Conservation (phyloP, 1,140 invertebrate species). For the Heterodera schachtii region DNA sequence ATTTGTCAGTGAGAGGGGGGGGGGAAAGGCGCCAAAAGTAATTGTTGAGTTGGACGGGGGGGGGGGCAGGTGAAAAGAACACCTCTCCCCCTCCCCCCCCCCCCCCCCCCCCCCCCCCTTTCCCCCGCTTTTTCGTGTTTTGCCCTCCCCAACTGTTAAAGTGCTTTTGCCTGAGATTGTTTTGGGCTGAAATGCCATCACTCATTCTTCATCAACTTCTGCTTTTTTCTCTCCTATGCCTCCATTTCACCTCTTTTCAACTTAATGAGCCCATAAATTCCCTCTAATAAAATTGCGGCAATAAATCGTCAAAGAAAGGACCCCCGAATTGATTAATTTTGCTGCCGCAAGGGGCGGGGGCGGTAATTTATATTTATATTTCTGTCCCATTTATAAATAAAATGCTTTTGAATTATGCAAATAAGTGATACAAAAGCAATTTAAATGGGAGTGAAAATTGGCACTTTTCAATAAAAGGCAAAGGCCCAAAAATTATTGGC, state of each 20-base stretch:
- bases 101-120: too few species aligned
- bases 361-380: too few species aligned
- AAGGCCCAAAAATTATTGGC: background rate
- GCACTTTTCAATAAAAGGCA: background rate
- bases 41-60: too few species aligned
- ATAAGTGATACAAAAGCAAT: background rate
- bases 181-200: background rate
- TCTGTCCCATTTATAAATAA: too few species aligned
- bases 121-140: too few species aligned
- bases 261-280: background rate
- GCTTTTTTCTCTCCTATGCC: background rate
- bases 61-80: too few species aligned
- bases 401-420: too few species aligned
- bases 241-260: background rate
- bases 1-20: background rate
- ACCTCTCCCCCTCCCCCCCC: too few species aligned
- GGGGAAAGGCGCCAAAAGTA: too few species aligned
- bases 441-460: background rate
- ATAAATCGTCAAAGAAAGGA: background rate
- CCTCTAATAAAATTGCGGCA: background rate
- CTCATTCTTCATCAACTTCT: background rate
- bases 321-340: background rate
- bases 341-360: too few species aligned
- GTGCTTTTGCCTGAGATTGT: background rate
- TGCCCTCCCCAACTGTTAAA: background rate